These are phyloP conservation scores for Gymnodraco acuticeps DNA, from an alignment of 2,797 vertebrate genomes.

Conservation along the genomic window DNA sequence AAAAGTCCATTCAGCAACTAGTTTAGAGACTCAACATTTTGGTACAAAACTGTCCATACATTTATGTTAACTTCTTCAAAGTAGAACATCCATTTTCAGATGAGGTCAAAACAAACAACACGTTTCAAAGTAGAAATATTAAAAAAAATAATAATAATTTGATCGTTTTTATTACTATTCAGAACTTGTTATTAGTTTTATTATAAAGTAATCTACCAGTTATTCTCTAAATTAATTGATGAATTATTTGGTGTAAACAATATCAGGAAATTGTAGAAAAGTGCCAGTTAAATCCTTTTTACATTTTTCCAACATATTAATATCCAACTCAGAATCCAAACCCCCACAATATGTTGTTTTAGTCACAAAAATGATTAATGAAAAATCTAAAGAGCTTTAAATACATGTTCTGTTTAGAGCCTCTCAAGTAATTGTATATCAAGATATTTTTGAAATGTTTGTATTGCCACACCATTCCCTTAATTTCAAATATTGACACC, in stretches of 20 bases:
- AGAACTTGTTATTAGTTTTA: neutral
- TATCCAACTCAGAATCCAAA: too few species aligned
- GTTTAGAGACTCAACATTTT: neutral
- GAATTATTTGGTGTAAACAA: neutral
- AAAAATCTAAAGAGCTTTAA: neutral
- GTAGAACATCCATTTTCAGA: neutral
- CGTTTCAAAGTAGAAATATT: neutral
- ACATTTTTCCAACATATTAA: too few species aligned
- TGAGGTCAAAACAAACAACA: neutral
- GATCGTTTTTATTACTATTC: too few species aligned
- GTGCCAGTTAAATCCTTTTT: neutral
- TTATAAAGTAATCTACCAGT: neutral
- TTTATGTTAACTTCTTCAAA: neutral
- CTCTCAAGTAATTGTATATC: neutral
- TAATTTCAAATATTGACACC: neutral
- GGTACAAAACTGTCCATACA: too few species aligned
- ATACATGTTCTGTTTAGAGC: neutral
- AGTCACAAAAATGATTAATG: too few species aligned
- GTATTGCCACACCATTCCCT: neutral
- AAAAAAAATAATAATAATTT: too few species aligned
- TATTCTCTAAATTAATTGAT: neutral
- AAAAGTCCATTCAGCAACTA: too few species aligned
- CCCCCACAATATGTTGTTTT: too few species aligned
- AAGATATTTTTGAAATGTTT: neutral
- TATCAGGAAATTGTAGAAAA: neutral